Percentiles rank a stretch among this genome's conserved stretches.
phyloP scores from a whole-genome alignment of 2,113 vertebrate genomes.

The Poecilia latipinna region DNA sequence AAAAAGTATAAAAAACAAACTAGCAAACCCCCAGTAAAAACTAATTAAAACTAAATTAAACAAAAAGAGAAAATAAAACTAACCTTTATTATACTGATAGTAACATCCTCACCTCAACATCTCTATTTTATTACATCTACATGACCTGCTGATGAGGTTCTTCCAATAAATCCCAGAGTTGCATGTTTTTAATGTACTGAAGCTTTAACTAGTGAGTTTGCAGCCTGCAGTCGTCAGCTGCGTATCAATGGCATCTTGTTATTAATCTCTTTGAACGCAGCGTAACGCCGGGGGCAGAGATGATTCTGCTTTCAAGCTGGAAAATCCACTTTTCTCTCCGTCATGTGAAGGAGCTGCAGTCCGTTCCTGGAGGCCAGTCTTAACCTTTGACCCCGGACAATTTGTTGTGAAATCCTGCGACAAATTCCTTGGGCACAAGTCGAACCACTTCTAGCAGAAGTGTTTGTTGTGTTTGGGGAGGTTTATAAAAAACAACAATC shows the following conservation, averaged over 20 bases:
- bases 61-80: no score
- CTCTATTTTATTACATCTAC: background rate
- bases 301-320: slow-evolving; percentile 75
- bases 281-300: slow-evolving; percentile 74
- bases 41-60: no score
- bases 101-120: background rate
- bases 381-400: slow-evolving; percentile 77
- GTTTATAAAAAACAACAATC: slow-evolving; percentile 68
- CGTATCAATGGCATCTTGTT: slow-evolving; percentile 80
- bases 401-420: slow-evolving; percentile 69
- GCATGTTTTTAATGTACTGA: background rate
- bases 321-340: slow-evolving; percentile 74
- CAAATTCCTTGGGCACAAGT: slow-evolving; percentile 74
- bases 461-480: slow-evolving; percentile 67
- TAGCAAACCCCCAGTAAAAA: no score
- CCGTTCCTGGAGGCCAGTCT: slow-evolving; percentile 77
- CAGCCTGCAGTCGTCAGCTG: slow-evolving; percentile 34
- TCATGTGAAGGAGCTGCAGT: slow-evolving; percentile 49
- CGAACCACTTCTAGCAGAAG: slow-evolving; percentile 71
- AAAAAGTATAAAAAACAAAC: no score
- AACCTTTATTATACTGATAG: no score
- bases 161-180: background rate
- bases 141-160: background rate
- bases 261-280: slow-evolving; percentile 78
- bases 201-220: background rate